Conservation (phyloP, 2,888 invertebrate species). For the Neria commutata region DNA sequence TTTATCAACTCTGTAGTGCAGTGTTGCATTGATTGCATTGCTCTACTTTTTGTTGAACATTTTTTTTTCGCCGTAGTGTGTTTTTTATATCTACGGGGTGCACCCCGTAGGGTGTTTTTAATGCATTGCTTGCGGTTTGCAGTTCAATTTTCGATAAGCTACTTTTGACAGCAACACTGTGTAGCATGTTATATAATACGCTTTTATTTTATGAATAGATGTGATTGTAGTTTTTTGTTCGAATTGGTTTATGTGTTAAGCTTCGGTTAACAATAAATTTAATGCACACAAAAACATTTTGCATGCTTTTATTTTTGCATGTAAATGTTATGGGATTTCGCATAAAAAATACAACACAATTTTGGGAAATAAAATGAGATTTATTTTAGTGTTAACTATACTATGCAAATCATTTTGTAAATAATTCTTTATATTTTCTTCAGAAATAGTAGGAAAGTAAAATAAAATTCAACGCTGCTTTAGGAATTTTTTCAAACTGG, state of each 20-base stretch:
- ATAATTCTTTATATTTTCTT: too few relatives aligned
- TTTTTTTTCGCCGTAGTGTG: neutral
- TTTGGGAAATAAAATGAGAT: neutral
- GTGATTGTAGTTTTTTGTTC: neutral
- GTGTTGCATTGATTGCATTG: neutral
- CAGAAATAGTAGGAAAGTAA: too few relatives aligned
- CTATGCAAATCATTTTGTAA: too few relatives aligned
- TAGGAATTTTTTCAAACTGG: too few relatives aligned
- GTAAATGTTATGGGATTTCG: neutral
- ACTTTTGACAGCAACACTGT: neutral
- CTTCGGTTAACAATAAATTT: neutral
- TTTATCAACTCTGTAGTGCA: neutral
- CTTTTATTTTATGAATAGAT: too few relatives aligned
- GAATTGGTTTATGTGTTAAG: conserved; percentile 1
- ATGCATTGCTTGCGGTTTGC: neutral
- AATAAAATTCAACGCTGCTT: too few relatives aligned
- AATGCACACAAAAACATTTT: neutral
- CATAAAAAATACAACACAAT: neutral
- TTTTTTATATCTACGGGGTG: too few relatives aligned
- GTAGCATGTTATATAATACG: neutral
- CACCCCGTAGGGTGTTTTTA: neutral
- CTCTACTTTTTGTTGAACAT: neutral
- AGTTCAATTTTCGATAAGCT: neutral
- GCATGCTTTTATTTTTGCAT: neutral
- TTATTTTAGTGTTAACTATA: too few relatives aligned